Base-by-base conservation (phyloP, 1,140 invertebrate species). In the Pissodes strobi region DNA sequence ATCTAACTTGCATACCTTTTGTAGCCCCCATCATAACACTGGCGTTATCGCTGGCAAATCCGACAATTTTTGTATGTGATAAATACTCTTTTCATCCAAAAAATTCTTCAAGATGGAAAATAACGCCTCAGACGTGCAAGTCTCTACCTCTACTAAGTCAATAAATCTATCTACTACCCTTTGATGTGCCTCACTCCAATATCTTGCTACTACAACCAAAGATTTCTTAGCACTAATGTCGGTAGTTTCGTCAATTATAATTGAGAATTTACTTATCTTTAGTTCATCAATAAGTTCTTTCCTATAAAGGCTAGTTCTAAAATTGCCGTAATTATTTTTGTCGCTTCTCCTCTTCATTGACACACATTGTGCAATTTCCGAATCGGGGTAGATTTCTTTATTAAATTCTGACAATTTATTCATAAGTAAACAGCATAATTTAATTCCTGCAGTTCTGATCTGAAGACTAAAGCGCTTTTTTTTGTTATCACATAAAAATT, bases 171-270 rank as follows among this genome's bases (percentile, higher is more conserved):
- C 52, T 56, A n/a, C 38, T 41, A n/a, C 12, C 38, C 38, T 56
- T 15, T 56, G 19, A 9, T 56, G 37, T 25, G 12, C 15, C 18
- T 56, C 25, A 19, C 19, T 21, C 9, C 15, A 56, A 56, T 39
- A 56, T 39, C 52, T 13, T n/a, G 52, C 52, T 3, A 56, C 34
- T 18, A 56, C n/a, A 10, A 39, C 34, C 17, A 56, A 18, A 12
- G 25, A 56, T 41, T 56, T 56, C 25, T 56, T 34, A 1, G 21
- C 38, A 56, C 52, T 41, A n/a, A 56, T 38, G 25, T 56, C 52
- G 13, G 52, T 56, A 13, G 52, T 56, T 25, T 56, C 52, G 18
- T 56, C 52, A 18, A 56, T 56, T 18, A 56, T 56, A 38, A 56
- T n/a, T 13, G 52, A 39, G 38, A 56, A 56, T 34, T 56, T 30